Percentiles rank a stretch among this genome's conserved stretches.
Conservation (phyloP, 2,113 vertebrate genomes). For the Puma concolor region DNA sequence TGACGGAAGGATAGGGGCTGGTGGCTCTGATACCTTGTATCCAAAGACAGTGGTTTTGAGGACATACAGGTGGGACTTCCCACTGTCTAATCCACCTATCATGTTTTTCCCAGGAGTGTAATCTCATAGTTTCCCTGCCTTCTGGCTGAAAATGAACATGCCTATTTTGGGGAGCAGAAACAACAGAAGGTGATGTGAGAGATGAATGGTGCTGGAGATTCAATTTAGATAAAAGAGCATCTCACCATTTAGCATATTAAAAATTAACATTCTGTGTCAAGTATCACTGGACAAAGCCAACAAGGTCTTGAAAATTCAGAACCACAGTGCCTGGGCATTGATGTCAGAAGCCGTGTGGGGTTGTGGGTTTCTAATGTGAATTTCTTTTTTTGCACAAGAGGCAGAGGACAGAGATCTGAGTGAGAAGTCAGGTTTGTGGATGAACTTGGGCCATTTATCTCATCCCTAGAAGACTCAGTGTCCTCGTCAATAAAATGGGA, state of each 20-base stretch:
- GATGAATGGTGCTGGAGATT: background rate
- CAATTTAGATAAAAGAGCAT: constrained; percentile 25
- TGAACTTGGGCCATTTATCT: background rate
- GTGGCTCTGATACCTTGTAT: background rate
- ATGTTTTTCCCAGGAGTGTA: too few species aligned
- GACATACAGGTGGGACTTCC: background rate
- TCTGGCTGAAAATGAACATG: background rate
- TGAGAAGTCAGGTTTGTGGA: background rate
- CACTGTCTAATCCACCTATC: background rate
- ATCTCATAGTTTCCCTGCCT: background rate
- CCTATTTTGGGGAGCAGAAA: constrained; percentile 22
- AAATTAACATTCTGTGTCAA: constrained; percentile 39
- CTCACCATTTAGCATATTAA: constrained; percentile 27
- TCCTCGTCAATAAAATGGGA: constrained; percentile 12
- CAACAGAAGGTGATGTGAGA: background rate
- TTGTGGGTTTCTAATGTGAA: background rate
- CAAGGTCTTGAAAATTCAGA: background rate
- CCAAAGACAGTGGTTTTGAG: background rate
- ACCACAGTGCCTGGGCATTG: background rate
- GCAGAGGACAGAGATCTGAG: background rate
- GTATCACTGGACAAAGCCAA: background rate
- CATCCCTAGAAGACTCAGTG: background rate
- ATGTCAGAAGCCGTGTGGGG: background rate
- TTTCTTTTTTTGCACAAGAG: background rate
- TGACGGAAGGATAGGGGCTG: background rate